Evolutionary conservation across 2,888 invertebrate genomes (phyloP).

Genomic region (Seladonia tumulorum): DNA sequence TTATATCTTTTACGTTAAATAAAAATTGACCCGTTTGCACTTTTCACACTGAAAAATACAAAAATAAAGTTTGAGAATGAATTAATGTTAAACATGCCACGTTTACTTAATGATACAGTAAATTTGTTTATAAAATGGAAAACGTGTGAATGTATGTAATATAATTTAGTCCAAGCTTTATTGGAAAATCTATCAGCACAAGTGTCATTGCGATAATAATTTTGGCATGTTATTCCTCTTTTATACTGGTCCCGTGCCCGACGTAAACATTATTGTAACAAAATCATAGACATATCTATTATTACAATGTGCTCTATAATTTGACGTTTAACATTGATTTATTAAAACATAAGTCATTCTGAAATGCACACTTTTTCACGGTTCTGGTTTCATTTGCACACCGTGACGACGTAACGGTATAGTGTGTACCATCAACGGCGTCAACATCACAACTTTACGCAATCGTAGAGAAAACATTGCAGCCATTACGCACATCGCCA

Average conservation of each 20-base stretch:
- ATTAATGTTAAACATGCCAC: neutral
- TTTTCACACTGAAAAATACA: neutral
- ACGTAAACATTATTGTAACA: neutral
- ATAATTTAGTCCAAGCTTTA: neutral
- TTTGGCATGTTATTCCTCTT: neutral
- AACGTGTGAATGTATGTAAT: too few species aligned
- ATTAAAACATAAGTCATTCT: slow-evolving; percentile 16
- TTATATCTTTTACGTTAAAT: too few species aligned
- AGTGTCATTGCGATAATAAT: neutral
- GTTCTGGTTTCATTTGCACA: slow-evolving; percentile 67
- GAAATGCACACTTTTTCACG: slow-evolving; percentile 12
- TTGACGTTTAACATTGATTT: neutral
- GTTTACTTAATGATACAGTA: neutral
- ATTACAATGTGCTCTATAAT: neutral
- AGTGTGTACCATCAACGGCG: slow-evolving; percentile 67
- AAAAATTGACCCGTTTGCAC: too few species aligned
- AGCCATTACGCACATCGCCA: too few species aligned
- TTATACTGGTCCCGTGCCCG: neutral
- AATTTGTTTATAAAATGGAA: neutral
- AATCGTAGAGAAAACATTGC: neutral
- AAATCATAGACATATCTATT: neutral
- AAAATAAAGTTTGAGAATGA: neutral
- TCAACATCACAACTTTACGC: slow-evolving; percentile 4
- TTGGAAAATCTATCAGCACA: neutral
- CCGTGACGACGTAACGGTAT: slow-evolving; percentile 79